Evolutionary conservation across 2,888 invertebrate species (phyloP).

Genomic region (Amiota minor): DNA sequence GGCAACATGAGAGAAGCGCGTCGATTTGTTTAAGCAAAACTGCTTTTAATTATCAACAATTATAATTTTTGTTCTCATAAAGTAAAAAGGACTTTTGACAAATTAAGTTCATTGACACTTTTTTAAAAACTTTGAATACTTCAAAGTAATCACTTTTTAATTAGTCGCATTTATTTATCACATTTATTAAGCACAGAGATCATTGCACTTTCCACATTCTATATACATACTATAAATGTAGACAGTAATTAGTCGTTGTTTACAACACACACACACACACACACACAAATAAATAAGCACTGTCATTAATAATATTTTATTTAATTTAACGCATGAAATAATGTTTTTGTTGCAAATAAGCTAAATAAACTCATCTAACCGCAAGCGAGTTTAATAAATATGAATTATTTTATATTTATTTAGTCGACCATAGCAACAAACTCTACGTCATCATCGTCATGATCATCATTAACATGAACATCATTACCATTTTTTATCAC

Average conservation of each 20-base stretch:
- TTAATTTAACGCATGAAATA: constrained; percentile 65
- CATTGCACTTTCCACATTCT: background rate
- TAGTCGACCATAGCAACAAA: constrained; percentile 27
- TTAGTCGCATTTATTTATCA: constrained; percentile 32
- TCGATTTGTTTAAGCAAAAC: too few species aligned
- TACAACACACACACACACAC: constrained; percentile 14
- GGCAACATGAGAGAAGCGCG: too few species aligned
- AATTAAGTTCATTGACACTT: too few species aligned
- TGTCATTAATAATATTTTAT: constrained; percentile 62
- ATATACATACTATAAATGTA: constrained; percentile 19
- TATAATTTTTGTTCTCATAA: too few species aligned
- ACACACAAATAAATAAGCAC: constrained; percentile 11
- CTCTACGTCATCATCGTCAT: constrained; percentile 35
- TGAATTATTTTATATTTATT: constrained; percentile 26
- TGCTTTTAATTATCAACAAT: too few species aligned
- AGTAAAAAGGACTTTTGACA: too few species aligned
- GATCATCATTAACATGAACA: constrained; percentile 43
- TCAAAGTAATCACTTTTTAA: constrained; percentile 4
- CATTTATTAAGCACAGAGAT: constrained; percentile 51
- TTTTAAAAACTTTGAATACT: too few species aligned
- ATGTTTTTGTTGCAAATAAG: constrained; percentile 50
- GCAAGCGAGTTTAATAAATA: background rate
- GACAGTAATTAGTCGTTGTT: too few species aligned
- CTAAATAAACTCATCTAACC: constrained; percentile 28
- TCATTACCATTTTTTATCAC: background rate